phyloP scores from a whole-genome alignment of 2,888 invertebrate genomes.

The Rhagium mordax region DNA sequence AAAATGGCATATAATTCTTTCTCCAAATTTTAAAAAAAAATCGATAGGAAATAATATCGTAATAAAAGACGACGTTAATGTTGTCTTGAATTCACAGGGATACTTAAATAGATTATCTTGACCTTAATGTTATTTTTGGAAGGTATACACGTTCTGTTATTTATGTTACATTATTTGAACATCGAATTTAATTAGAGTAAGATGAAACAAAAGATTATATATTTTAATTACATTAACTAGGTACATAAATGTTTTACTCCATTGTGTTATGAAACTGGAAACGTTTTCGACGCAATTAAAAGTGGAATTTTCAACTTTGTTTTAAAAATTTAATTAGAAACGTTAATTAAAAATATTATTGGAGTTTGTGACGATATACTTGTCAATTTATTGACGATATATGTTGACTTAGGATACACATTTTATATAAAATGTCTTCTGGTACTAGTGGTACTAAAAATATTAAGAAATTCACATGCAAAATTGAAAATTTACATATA shows the following conservation, averaged over 20 bases:
- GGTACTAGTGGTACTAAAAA: background rate
- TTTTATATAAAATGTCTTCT: background rate
- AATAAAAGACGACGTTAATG: slow-evolving; percentile 8
- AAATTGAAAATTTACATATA: too few species aligned
- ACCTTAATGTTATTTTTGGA: slow-evolving; percentile 53
- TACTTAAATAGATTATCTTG: slow-evolving; percentile 45
- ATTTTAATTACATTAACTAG: slow-evolving; percentile 5
- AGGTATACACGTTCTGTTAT: slow-evolving; percentile 29
- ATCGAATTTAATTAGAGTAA: slow-evolving; percentile 11
- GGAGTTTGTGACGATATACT: background rate
- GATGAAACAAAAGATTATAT: background rate
- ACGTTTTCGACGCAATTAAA: background rate
- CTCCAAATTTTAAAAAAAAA: background rate
- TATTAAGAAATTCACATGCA: background rate
- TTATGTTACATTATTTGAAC: slow-evolving; percentile 29
- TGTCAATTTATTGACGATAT: background rate
- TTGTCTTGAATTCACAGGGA: slow-evolving; percentile 1
- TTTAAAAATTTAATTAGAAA: background rate
- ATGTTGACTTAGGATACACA: background rate
- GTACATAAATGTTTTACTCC: background rate
- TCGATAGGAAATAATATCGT: background rate
- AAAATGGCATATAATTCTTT: background rate
- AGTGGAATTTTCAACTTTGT: background rate
- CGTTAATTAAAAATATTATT: background rate
- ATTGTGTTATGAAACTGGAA: background rate